Evolutionary conservation across 1,140 invertebrate species (phyloP), one percentile per base, ranked within the genome.

Genomic region (Daktulosphaira vitifoliae): DNA sequence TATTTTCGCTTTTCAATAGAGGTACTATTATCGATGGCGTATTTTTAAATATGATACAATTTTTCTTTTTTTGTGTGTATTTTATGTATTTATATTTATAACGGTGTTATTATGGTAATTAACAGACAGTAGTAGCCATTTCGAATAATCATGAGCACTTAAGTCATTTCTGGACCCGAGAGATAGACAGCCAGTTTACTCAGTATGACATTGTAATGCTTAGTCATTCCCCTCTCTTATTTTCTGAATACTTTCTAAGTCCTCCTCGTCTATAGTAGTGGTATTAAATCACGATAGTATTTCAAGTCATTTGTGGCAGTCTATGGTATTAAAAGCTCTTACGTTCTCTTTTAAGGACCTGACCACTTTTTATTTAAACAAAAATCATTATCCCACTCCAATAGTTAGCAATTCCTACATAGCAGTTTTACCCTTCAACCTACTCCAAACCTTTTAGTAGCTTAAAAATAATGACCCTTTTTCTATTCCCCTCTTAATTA

Each of bases 271-370:
- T 26, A 15, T 23, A 25, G 16, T 16, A 48, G 26, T 11, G 56
- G 46, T 62, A 62, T 62, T 62, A 62, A 62, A 48, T 62, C 56
- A 62, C 42, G 56, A 62, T 62, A 62, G 46, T 46, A 62, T 62
- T 39, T 62, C 46, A 48, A 62, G 42, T 62, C 56, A 46, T 62
- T 62, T 62, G 46, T 39, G 42, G 46, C 56, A 46, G 56, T 62
- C 56, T 62, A 62, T n/a, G n/a, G n/a, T n/a, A n/a, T 62, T 62
- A 62, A 62, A 62, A 38, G 39, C 42, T 62, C 26, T 48, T 33
- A 25, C 38, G 16, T 26, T 25, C 56, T 48, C 56, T 42, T 42
- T 20, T n/a, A 22, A 62, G 25, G 39, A 33, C 25, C 25, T 25
- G 42, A 46, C 6, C 56, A 48, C 44, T 62, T 62, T 62, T 62